These are phyloP conservation scores for Halcyon badia DNA, from an alignment of 2,797 vertebrate species.

Conservation along the genomic window DNA sequence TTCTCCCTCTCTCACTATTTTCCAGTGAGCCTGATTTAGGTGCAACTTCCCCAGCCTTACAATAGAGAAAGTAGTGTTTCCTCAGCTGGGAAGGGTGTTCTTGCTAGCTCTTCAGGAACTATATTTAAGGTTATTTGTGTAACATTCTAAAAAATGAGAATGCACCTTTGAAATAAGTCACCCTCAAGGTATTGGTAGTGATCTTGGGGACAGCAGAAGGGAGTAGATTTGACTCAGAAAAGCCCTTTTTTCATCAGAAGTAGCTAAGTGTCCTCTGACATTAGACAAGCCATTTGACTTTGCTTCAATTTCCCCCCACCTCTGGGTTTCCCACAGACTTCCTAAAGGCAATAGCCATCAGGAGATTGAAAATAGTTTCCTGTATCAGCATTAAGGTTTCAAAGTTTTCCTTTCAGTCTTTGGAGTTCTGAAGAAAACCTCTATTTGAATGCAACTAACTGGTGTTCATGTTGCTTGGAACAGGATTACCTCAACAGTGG, in stretches of 20 bases:
- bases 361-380: background rate
- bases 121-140: background rate
- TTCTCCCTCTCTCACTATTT: background rate
- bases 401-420: background rate
- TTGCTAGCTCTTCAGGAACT: background rate
- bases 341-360: background rate
- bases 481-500: constrained; percentile 96
- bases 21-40: background rate
- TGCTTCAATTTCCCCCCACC: background rate
- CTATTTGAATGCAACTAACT: background rate
- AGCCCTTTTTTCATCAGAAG: background rate
- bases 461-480: background rate
- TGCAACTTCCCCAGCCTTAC: background rate
- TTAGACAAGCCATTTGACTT: background rate
- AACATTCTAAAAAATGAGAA: background rate
- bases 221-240: background rate
- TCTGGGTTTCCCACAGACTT: background rate
- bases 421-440: background rate
- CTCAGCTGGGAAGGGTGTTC: background rate
- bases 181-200: background rate
- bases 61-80: background rate
- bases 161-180: background rate
- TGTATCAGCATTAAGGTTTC: background rate
- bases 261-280: background rate
- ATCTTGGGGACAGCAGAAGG: background rate